phyloP scores from a whole-genome alignment of 2,888 invertebrate species.

The Plutella xylostella region DNA sequence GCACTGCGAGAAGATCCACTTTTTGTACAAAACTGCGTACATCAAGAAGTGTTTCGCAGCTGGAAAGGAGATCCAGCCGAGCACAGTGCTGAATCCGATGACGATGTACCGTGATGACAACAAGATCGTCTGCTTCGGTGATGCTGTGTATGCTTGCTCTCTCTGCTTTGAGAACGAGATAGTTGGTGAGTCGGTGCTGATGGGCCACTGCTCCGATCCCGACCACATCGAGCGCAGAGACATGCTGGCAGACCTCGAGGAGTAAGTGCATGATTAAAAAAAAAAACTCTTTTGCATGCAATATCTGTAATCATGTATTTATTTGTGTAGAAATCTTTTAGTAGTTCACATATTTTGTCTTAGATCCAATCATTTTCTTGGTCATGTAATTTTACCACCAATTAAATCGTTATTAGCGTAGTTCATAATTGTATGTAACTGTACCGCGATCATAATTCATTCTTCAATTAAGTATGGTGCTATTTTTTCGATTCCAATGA shows the following conservation, averaged over 20 bases:
- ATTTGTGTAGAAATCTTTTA: too few relatives aligned
- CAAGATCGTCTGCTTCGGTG: conserved; percentile 60
- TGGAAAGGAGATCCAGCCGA: conserved; percentile 54
- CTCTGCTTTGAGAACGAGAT: conserved; percentile 55
- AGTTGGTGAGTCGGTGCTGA: conserved; percentile 49
- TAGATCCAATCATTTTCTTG: too few relatives aligned
- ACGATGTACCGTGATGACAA: conserved; percentile 58
- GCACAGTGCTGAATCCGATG: conserved; percentile 57
- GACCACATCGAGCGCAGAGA: conserved; percentile 40
- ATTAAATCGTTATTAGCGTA: too few relatives aligned
- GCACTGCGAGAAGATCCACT: conserved; percentile 57
- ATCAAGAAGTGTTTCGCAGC: conserved; percentile 51
- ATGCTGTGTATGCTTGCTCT: conserved; percentile 52
- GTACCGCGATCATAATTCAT: not conserved
- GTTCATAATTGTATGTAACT: too few relatives aligned
- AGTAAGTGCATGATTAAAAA: conserved; percentile 25
- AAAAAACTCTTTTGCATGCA: not conserved
- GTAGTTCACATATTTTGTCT: too few relatives aligned
- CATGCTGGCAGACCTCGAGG: conserved; percentile 35
- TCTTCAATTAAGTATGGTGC: not conserved
- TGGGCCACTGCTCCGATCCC: conserved; percentile 42
- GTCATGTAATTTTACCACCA: too few relatives aligned
- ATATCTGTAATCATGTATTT: too few relatives aligned
- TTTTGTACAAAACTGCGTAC: conserved; percentile 56
- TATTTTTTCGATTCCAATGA: not conserved